phyloP scores from a whole-genome alignment of 2,888 invertebrate species.

The Tipula confusa region DNA sequence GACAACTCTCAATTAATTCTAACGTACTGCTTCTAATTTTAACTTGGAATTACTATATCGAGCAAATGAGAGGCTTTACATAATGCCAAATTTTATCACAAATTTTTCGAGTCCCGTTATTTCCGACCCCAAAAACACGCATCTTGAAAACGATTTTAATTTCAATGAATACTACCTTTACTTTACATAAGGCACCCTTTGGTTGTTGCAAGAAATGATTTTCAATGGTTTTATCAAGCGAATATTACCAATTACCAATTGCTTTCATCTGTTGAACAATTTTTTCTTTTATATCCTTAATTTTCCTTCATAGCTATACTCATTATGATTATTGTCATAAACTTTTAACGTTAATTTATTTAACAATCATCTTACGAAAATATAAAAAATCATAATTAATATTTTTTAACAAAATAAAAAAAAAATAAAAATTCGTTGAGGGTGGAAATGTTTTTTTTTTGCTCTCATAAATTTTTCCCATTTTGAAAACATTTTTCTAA shows the following conservation, averaged over 20 bases:
- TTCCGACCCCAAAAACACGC: too few relatives aligned
- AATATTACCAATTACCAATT: background rate
- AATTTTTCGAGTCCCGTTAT: too few relatives aligned
- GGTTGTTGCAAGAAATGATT: too few relatives aligned
- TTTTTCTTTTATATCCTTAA: background rate
- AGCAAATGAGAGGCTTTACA: too few relatives aligned
- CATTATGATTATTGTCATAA: background rate
- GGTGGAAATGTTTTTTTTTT: background rate
- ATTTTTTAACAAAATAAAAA: background rate
- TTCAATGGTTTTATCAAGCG: too few relatives aligned
- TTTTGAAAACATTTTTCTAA: background rate
- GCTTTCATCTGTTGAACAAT: background rate
- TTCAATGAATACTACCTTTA: too few relatives aligned
- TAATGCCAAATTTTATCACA: too few relatives aligned
- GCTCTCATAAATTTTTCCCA: background rate
- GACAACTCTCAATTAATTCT: too few relatives aligned
- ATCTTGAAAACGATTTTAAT: too few relatives aligned
- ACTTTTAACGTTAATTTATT: background rate
- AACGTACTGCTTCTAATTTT: too few relatives aligned
- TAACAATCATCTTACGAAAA: background rate
- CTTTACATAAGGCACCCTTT: too few relatives aligned
- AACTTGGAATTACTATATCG: too few relatives aligned
- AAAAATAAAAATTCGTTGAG: background rate
- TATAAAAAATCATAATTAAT: background rate
- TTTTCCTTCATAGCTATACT: background rate